These are phyloP conservation scores for Cacoxenus indagator DNA, from an alignment of 2,888 invertebrate species.

Conservation along the genomic window DNA sequence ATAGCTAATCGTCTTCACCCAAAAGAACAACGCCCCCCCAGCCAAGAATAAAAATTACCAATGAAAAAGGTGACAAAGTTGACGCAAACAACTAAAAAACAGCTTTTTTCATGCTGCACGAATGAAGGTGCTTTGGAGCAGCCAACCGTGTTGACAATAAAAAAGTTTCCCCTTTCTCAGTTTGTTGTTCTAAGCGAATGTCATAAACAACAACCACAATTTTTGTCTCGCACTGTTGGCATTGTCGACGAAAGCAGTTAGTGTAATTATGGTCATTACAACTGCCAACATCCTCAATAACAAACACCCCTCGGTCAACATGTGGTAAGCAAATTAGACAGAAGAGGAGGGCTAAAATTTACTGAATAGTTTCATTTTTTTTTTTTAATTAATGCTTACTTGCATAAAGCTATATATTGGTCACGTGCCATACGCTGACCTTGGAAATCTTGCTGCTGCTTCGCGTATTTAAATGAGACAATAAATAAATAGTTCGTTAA, in stretches of 20 bases:
- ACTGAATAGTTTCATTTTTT: background rate
- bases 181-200: background rate
- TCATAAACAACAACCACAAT: conserved; percentile 1
- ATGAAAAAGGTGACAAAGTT: background rate
- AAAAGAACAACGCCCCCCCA: background rate
- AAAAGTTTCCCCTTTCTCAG: background rate
- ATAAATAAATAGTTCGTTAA: background rate
- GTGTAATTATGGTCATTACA: conserved; percentile 18
- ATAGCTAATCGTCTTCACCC: background rate
- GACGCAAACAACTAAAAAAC: background rate
- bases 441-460: background rate
- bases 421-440: background rate
- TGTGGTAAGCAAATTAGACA: background rate
- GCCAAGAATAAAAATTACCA: background rate
- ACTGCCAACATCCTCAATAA: conserved; percentile 3
- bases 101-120: background rate
- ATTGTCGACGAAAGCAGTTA: background rate
- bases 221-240: background rate
- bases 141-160: background rate
- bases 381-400: background rate
- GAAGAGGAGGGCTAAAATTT: background rate
- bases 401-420: background rate
- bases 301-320: background rate
- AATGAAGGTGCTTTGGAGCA: background rate
- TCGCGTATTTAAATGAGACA: background rate